Evolutionary conservation across 2,888 invertebrate genomes (phyloP), one percentile per base, ranked within the genome.

Genomic region (Heliconius ismenius): DNA sequence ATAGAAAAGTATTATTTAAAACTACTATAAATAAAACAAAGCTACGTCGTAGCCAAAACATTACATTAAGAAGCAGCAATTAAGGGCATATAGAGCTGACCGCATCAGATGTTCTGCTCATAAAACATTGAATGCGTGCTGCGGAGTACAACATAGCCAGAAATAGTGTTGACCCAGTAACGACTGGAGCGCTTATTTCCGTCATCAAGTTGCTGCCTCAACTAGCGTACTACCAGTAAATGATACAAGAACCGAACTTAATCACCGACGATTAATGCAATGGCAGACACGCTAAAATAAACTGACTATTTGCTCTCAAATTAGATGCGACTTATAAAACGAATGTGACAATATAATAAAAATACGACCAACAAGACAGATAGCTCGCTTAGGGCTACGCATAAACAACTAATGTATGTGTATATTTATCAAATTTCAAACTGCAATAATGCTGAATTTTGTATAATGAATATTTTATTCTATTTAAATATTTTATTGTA

Each of bases 111-210:
- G 85, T 85, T 81, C 82, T 86, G 84, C 82, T 84, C 87, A 89
- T 91, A 91, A 90, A 90, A 87, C 85, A 87, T 84, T 84, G 86
- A 85, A 89, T 88, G 89, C 89, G 88, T 87, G 87, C 87, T 89
- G 81, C 80, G 87, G 87, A 90, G 88, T 88, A 91, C 90, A 91
- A 90, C 90, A 86, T 88, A 86, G 87, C 88, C 90, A 89, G 90
- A 92, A 94, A 94, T 93, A 94, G 91, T 91, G 84, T 90, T 93
- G 93, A 93, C 93, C 93, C 90, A 94, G 86, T 92, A 90, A 91
- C 90, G 90, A 87, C 92, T 93, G 92, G 92, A 93, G 87, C 89
- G 91, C 89, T 91, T 93, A 93, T 93, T 92, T 93, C 93, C 92
- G 93, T 92, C 93, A 92, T 92, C 91, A 89, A 89, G 86, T 88